Evolutionary conservation across 2,113 vertebrate species (phyloP).

Genomic region (Myrmophylax atrothorax): DNA sequence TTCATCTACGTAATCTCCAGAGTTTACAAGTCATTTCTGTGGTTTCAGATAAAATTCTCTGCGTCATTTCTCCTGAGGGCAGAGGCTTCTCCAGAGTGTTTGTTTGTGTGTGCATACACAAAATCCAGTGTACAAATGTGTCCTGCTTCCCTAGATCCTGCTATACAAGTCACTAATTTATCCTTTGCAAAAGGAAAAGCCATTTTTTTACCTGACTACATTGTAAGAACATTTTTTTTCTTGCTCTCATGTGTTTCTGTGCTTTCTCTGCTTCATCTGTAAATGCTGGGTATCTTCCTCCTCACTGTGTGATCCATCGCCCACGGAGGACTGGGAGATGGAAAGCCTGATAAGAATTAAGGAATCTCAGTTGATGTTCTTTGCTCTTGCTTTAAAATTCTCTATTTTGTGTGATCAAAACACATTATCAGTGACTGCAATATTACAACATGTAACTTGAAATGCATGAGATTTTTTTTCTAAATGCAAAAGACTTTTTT

Average conservation of each 20-base stretch:
- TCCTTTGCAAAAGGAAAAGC: not conserved
- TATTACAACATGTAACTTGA: not conserved
- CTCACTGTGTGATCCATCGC: not conserved
- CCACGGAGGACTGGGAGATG: not conserved
- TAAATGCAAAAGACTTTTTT: not conserved
- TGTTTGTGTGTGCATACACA: not conserved
- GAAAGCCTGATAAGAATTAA: not conserved
- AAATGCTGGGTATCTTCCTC: not conserved
- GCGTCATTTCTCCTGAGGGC: not conserved
- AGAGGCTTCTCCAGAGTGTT: not conserved
- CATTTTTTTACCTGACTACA: not conserved
- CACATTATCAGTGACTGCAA: not conserved
- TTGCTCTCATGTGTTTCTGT: not conserved
- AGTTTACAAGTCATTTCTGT: not conserved
- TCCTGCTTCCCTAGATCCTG: not conserved
- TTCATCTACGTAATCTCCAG: not conserved
- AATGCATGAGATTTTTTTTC: not conserved
- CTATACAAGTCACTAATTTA: not conserved
- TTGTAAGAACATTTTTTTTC: not conserved
- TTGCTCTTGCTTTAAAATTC: not conserved
- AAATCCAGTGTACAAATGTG: not conserved
- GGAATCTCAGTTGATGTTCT: not conserved
- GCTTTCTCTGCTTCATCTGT: conserved; percentile 4
- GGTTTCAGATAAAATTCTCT: conserved; percentile 46
- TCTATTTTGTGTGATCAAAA: not conserved